Evolutionary conservation across 2,113 vertebrate species (phyloP), one percentile per base, ranked within the genome.

Genomic region (Etia nguti): DNA sequence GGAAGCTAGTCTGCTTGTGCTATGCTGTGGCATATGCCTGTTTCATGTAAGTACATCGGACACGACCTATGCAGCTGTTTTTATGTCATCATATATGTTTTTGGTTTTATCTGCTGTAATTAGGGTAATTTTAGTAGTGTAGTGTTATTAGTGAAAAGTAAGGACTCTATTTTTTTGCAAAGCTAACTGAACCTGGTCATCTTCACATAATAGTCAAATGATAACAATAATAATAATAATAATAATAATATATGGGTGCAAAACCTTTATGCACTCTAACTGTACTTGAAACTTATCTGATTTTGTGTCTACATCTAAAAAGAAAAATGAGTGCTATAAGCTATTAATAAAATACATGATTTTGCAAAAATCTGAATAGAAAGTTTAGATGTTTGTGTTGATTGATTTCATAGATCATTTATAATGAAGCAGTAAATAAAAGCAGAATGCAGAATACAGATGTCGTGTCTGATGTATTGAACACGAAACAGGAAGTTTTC

Each of bases 41-140:
- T n/a, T 54, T 54, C 50, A 54, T n/a, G 50, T 54, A 20, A 54
- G 50, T 54, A 10, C 2, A 54, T 0, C 3, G 3, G 20, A 54
- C 50, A 54, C 0, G 1, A 54, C 50, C 50, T 54, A 54, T 54
- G 20, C 50, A 54, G 50, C 20, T 54, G 50, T 6, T 10, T 10
- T 0, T 10, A 54, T 54, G 2, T n/a, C 1, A 54, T 54, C 3
- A 0, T 54, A 1, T 54, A 54, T 54, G 50, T 54, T 54, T 54
- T 54, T 10, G 50, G 50, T 2, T 54, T 54, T 10, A n/a, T 54
- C 5, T 10, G n/a, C 50, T 54, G 50, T 10, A 54, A 54, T 50
- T 50, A 50, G 48, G 0, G 48, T 8, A 50, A 50, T 50, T 50
- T 50, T 50, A 18, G 0, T 50, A 50, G n/a, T n/a, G n/a, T n/a